A percentile compares a stretch with the other conserved stretches of the same genome.
These are phyloP conservation scores for Musca vetustissima DNA, from an alignment of 1,140 invertebrate species.

Conservation along the genomic window DNA sequence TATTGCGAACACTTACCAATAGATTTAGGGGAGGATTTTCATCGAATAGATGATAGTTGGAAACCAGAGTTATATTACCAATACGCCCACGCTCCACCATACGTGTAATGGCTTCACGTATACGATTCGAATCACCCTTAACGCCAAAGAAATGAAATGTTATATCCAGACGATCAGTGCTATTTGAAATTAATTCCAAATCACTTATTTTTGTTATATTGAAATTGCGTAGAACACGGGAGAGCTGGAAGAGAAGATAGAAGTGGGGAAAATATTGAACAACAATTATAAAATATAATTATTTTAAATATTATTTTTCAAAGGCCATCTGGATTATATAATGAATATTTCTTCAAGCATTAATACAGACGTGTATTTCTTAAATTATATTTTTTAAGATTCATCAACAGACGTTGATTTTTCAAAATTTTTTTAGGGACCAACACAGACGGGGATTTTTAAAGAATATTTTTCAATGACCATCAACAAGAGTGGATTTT, in stretches of 20 bases:
- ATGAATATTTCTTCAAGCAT: no score
- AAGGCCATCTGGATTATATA: no score
- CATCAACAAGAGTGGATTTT: no score
- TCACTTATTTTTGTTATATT: constrained; percentile 69
- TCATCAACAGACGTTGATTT: no score
- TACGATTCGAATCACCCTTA: constrained; percentile 63
- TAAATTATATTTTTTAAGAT: no score
- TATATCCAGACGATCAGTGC: constrained; percentile 63
- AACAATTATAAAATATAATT: no score
- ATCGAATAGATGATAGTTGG: constrained; percentile 63
- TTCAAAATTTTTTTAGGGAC: no score
- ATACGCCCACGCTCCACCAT: constrained; percentile 66
- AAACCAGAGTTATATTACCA: constrained; percentile 64
- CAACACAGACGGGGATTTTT: no score
- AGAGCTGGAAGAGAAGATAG: constrained; percentile 59
- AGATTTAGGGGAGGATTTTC: constrained; percentile 63
- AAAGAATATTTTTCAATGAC: no score
- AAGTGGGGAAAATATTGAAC: background rate
- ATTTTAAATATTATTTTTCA: no score
- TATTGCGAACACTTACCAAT: constrained; percentile 54
- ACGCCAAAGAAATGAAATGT: constrained; percentile 66
- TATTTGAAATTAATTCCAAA: constrained; percentile 68
- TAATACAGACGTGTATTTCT: no score
- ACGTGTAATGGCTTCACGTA: constrained; percentile 63
- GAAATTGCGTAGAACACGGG: constrained; percentile 64